phyloP scores from a whole-genome alignment of 1,140 invertebrate species.

The Drosophila suzukii region DNA sequence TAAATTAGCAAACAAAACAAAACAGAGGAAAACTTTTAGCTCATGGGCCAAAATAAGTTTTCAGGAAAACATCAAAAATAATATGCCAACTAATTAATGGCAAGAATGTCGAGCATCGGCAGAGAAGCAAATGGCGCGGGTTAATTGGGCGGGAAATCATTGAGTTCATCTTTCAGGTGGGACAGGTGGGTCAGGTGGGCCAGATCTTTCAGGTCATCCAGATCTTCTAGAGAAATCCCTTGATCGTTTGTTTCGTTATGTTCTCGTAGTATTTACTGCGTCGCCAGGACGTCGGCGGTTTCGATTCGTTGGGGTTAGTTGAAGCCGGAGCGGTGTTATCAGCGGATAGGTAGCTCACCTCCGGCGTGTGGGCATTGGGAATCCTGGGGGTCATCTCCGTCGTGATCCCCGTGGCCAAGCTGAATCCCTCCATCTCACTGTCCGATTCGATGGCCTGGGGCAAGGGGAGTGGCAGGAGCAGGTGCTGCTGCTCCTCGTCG shows the following conservation, averaged over 20 bases:
- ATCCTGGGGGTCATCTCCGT: constrained; percentile 50
- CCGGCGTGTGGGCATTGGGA: constrained; percentile 69
- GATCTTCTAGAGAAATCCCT: constrained; percentile 81
- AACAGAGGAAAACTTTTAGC: constrained; percentile 42
- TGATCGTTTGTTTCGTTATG: constrained; percentile 85
- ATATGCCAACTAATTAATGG: constrained; percentile 70
- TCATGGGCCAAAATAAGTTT: constrained; percentile 57
- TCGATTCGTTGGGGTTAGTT: constrained; percentile 54
- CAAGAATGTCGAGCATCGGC: constrained; percentile 54
- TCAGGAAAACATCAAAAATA: constrained; percentile 39
- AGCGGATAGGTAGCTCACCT: constrained; percentile 69
- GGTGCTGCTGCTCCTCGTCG: constrained; percentile 52
- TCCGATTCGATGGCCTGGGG: constrained; percentile 74
- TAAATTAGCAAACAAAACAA: constrained; percentile 29
- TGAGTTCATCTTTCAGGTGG: constrained; percentile 12
- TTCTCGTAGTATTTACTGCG: constrained; percentile 84
- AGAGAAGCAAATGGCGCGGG: constrained; percentile 64
- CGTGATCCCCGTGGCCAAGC: constrained; percentile 44
- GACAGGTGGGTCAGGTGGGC: constrained; percentile 10
- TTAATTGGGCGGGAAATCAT: constrained; percentile 61
- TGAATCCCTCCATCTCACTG: constrained; percentile 73
- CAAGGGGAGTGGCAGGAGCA: constrained; percentile 30
- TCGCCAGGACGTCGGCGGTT: constrained; percentile 73
- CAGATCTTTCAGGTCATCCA: constrained; percentile 2
- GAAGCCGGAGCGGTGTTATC: constrained; percentile 31